Evolutionary conservation across 2,888 invertebrate species (phyloP).

Genomic region (Acanthosepion lycidas): DNA sequence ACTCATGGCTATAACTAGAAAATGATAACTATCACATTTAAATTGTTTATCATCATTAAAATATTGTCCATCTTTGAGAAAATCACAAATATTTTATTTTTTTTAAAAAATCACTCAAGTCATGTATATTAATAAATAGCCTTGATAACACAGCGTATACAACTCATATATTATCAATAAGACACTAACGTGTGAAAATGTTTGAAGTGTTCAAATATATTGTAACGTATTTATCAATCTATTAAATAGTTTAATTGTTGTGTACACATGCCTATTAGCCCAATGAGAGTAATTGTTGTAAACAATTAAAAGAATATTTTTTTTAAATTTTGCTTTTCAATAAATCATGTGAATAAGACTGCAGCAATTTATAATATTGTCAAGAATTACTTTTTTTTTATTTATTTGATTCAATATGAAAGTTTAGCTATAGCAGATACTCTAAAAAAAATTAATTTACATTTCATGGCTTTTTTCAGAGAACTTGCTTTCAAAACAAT

Average conservation of each 20-base stretch:
- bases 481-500: not conserved
- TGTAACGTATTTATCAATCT: not conserved
- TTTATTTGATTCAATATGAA: not conserved
- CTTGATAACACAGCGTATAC: not conserved
- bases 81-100: not conserved
- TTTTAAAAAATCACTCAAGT: not conserved
- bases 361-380: not conserved
- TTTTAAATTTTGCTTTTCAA: not conserved
- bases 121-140: conserved; percentile 11
- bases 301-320: not conserved
- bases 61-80: not conserved
- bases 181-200: not conserved
- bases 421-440: not conserved
- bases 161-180: conserved; percentile 21
- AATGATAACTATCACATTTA: not conserved
- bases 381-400: not conserved
- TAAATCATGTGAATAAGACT: not conserved
- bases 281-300: not conserved
- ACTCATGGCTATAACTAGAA: not conserved
- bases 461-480: not conserved
- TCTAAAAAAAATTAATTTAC: not conserved
- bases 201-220: not conserved
- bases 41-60: not conserved
- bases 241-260: not conserved
- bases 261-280: not conserved